phyloP scores from a whole-genome alignment of 2,797 vertebrate genomes.

The Nannoperca obscura region DNA sequence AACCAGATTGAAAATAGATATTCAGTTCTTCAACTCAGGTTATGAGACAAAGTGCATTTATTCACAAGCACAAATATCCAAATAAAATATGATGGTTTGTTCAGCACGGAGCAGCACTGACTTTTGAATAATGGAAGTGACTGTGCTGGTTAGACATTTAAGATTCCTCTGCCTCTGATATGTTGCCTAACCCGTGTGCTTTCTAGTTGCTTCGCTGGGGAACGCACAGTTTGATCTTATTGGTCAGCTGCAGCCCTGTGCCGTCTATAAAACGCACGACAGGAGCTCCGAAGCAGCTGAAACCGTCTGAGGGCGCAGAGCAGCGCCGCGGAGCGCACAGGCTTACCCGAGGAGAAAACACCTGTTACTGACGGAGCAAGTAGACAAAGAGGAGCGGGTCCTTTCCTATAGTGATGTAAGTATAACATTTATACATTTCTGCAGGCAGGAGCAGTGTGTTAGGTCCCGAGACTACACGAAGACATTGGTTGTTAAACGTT shows the following conservation, averaged over 20 bases:
- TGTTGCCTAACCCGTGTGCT: constrained; percentile 5
- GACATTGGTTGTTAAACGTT: neutral
- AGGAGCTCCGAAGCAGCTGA: constrained; percentile 51
- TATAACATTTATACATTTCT: neutral
- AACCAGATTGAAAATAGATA: neutral
- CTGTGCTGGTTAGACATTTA: neutral
- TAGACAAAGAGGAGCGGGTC: neutral
- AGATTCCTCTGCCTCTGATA: neutral
- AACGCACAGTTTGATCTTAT: constrained; percentile 70
- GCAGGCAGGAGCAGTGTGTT: neutral
- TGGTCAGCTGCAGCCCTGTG: constrained; percentile 72
- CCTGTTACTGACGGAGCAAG: constrained; percentile 53
- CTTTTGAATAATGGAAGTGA: neutral
- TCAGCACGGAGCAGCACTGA: neutral
- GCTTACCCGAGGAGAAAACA: constrained; percentile 31
- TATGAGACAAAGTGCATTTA: neutral
- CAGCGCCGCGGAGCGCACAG: constrained; percentile 57
- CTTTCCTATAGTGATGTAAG: constrained; percentile 54
- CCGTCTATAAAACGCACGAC: constrained; percentile 72
- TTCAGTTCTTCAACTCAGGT: neutral
- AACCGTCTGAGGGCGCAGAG: constrained; percentile 63
- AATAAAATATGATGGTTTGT: neutral
- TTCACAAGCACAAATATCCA: neutral
- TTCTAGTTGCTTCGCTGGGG: constrained; percentile 34
- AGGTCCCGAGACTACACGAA: accelerated